These are phyloP conservation scores for Nycticryphes semicollaris DNA, from an alignment of 2,113 vertebrate species.

Conservation along the genomic window DNA sequence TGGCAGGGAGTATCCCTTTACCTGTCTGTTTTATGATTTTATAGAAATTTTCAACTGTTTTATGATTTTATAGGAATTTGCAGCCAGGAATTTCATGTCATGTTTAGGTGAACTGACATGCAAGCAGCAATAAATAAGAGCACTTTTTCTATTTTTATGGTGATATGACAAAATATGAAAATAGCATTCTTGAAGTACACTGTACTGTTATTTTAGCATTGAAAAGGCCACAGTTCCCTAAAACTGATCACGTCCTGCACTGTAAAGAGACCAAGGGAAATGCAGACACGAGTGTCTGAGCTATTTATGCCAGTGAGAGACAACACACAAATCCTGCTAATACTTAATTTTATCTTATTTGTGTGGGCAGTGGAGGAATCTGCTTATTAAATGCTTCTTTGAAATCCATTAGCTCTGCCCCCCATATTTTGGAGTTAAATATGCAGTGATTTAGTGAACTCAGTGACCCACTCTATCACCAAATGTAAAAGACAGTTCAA, in stretches of 20 bases:
- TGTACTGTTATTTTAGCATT: not conserved
- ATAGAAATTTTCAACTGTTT: not conserved
- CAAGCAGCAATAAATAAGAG: not conserved
- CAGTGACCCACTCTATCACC: not conserved
- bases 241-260: not conserved
- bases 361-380: not conserved
- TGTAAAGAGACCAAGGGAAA: not conserved
- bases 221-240: not conserved
- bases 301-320: not conserved
- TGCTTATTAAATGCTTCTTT: not conserved
- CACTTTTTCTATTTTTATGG: not conserved
- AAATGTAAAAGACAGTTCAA: not conserved
- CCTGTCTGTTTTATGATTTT: not conserved
- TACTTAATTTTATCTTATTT: not conserved
- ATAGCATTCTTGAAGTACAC: not conserved
- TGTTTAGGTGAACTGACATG: not conserved
- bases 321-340: not conserved
- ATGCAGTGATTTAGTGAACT: not conserved
- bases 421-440: not conserved
- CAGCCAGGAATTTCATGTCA: not conserved
- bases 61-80: not conserved
- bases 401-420: not conserved
- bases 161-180: not conserved
- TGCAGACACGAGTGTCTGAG: not conserved
- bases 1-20: not conserved